Evolutionary conservation across 2,797 vertebrate genomes (phyloP).

Genomic region (Linurgus olivaceus): DNA sequence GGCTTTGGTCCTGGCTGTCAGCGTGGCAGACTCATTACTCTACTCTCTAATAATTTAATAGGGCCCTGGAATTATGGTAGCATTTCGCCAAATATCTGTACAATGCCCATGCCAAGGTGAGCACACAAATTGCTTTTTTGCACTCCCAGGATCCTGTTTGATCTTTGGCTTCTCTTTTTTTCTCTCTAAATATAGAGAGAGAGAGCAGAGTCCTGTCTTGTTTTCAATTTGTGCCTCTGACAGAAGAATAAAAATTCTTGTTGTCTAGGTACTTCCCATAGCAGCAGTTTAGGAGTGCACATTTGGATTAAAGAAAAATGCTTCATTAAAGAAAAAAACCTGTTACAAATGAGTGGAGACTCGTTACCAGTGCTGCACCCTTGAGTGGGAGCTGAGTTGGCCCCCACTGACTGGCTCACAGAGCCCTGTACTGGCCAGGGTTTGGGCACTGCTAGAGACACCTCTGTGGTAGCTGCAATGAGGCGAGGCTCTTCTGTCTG

Average conservation of each 20-base stretch:
- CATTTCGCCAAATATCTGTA: neutral
- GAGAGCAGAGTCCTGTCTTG: neutral
- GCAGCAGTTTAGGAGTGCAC: neutral
- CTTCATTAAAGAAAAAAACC: neutral
- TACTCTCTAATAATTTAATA: neutral
- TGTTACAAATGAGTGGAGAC: neutral
- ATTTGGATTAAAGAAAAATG: neutral
- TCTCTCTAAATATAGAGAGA: fast-evolving
- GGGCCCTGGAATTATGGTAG: neutral
- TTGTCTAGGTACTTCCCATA: neutral
- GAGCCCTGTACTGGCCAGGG: neutral
- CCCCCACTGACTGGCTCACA: neutral
- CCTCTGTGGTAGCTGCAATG: neutral
- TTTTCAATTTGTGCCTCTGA: neutral
- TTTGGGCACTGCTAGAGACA: neutral
- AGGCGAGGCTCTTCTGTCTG: neutral
- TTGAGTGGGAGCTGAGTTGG: neutral
- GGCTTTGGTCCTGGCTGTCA: neutral
- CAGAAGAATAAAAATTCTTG: neutral
- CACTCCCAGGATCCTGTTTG: neutral
- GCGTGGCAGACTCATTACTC: neutral
- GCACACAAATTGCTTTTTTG: neutral
- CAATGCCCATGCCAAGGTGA: neutral
- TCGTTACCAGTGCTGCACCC: neutral
- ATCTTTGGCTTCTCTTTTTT: neutral